Evolutionary conservation across 1,140 invertebrate genomes (phyloP).

Genomic region (Dryas iulia): DNA sequence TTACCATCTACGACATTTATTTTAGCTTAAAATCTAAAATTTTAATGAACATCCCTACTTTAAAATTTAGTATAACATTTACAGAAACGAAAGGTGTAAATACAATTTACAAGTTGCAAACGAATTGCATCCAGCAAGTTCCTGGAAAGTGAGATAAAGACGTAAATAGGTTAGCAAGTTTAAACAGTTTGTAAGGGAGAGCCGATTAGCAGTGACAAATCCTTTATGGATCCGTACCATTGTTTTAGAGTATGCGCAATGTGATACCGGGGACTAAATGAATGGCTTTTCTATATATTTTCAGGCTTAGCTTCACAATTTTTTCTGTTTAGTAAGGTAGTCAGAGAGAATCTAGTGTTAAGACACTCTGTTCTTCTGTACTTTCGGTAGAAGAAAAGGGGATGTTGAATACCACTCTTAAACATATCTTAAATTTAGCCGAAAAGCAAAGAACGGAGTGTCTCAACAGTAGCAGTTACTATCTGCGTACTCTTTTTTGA

Average conservation of each 20-base stretch:
- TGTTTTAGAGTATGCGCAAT: not conserved
- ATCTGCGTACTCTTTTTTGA: no score
- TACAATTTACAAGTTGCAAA: slow-evolving; percentile 14
- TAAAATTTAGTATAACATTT: not conserved
- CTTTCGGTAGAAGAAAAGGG: no score
- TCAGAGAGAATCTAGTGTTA: no score
- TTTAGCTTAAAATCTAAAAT: not conserved
- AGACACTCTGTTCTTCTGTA: no score
- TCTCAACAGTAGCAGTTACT: no score
- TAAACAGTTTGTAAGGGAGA: slow-evolving; percentile 34
- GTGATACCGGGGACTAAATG: not conserved
- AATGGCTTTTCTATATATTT: not conserved
- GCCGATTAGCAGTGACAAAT: slow-evolving; percentile 29
- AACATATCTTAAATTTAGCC: no score
- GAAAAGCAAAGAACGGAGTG: no score
- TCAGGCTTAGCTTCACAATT: no score
- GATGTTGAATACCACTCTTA: no score
- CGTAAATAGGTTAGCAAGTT: slow-evolving; percentile 38
- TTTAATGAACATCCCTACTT: not conserved
- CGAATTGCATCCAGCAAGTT: slow-evolving; percentile 22
- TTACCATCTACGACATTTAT: no score
- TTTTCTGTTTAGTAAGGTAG: no score
- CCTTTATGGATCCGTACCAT: slow-evolving; percentile 15
- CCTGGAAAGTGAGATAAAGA: slow-evolving; percentile 10
- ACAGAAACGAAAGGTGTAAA: slow-evolving; percentile 5